Evolutionary conservation across 2,888 invertebrate genomes (phyloP).

Genomic region (Clitarchus hookeri): DNA sequence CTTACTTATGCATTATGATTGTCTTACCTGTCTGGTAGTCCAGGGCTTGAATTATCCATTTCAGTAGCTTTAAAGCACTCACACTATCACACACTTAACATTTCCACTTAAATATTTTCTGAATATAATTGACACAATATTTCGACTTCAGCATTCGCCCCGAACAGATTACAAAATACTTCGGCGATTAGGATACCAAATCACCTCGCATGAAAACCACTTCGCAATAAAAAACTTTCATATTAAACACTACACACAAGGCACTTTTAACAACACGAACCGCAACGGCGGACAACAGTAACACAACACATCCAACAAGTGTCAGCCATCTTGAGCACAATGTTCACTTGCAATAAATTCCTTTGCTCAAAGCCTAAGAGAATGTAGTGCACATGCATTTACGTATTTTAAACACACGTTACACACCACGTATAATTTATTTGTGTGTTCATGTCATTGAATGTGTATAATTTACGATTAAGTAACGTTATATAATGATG

Average conservation of each 20-base stretch:
- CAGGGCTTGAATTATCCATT: constrained; percentile 47
- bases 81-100: constrained; percentile 36
- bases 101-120: constrained; percentile 29
- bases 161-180: not conserved
- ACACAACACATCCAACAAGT: constrained; percentile 54
- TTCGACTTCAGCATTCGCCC: not conserved
- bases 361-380: constrained; percentile 23
- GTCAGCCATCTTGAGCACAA: constrained; percentile 55
- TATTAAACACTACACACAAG: constrained; percentile 30
- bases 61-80: constrained; percentile 29
- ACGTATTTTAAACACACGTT: no score
- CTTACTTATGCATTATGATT: not conserved
- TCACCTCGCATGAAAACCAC: not conserved
- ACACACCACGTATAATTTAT: no score
- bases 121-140: not conserved
- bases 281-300: constrained; percentile 44
- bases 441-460: no score
- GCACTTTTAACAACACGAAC: constrained; percentile 40
- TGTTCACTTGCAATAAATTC: constrained; percentile 35
- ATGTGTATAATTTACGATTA: no score
- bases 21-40: constrained; percentile 47
- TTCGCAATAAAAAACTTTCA: constrained; percentile 18
- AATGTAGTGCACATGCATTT: constrained; percentile 27
- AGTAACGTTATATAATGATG: no score
- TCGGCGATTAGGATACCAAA: constrained; percentile 18